These are phyloP conservation scores for Chamaea fasciata DNA, from an alignment of 2,113 vertebrate species.

Conservation along the genomic window DNA sequence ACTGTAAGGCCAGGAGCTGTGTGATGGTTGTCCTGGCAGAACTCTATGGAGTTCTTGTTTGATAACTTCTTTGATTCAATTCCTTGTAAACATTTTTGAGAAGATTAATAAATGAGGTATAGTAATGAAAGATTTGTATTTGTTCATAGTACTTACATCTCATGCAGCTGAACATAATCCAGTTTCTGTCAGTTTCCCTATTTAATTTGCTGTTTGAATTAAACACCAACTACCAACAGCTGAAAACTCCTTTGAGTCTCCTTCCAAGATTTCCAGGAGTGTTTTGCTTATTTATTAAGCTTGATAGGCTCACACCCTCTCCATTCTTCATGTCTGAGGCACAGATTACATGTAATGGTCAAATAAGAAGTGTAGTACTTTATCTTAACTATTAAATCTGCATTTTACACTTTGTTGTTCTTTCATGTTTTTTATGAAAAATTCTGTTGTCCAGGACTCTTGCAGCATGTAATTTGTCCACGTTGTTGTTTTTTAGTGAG, in stretches of 20 bases:
- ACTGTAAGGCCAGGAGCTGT: not conserved
- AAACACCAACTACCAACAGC: not conserved
- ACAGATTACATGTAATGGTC: not conserved
- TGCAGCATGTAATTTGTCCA: not conserved
- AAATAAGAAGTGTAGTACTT: not conserved
- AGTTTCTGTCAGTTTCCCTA: not conserved
- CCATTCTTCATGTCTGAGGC: not conserved
- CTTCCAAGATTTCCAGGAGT: not conserved
- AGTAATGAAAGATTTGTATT: not conserved
- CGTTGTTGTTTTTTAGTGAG: not conserved
- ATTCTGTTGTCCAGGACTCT: not conserved
- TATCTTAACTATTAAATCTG: not conserved
- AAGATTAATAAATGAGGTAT: not conserved
- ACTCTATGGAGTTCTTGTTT: not conserved
- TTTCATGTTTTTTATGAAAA: not conserved
- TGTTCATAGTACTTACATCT: rapidly evolving
- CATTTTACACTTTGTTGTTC: not conserved
- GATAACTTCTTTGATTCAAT: not conserved
- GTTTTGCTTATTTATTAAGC: not conserved
- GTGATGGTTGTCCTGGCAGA: not conserved
- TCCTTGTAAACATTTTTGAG: not conserved
- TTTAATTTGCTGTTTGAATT: not conserved
- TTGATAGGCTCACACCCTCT: not conserved
- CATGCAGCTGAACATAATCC: not conserved
- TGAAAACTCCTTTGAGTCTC: not conserved